Conservation (phyloP, 2,888 invertebrate genomes). For the Choristoneura rosaceana region DNA sequence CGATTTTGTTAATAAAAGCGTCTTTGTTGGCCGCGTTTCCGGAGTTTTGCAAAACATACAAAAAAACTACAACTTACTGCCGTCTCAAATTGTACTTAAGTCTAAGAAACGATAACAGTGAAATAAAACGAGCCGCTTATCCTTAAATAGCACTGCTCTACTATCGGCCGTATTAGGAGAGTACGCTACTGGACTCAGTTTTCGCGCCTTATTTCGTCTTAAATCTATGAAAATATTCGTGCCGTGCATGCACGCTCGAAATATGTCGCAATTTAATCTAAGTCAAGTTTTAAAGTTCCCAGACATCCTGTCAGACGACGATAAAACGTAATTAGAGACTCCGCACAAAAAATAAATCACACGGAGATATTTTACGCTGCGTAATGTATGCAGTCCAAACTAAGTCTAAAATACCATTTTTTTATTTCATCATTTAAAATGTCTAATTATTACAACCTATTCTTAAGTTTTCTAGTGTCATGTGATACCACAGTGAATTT, state of each 20-base stretch:
- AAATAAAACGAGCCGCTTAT: conserved; percentile 33
- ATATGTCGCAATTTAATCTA: conserved; percentile 37
- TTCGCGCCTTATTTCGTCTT: conserved; percentile 39
- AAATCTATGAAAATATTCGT: conserved; percentile 32
- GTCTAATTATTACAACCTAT: background rate
- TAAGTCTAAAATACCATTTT: conserved; percentile 4
- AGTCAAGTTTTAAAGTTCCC: conserved; percentile 40
- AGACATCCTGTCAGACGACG: conserved; percentile 41
- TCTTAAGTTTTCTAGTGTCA: conserved; percentile 1
- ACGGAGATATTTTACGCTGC: conserved; percentile 4
- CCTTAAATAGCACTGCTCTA: conserved; percentile 38
- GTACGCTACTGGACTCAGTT: conserved; percentile 22
- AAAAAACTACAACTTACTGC: background rate
- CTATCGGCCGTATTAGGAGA: conserved; percentile 32
- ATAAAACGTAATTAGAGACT: conserved; percentile 23
- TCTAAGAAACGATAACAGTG: conserved; percentile 30
- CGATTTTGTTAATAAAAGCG: conserved; percentile 13
- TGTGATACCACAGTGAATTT: conserved; percentile 16
- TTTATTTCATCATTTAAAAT: conserved; percentile 4
- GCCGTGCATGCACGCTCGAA: conserved; percentile 8
- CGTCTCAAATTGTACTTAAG: conserved; percentile 1
- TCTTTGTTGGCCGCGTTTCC: conserved; percentile 1
- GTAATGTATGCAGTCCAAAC: conserved; percentile 9
- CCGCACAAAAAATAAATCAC: conserved; percentile 3
- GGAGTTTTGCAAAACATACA: conserved; percentile 11